Base-by-base conservation (phyloP, 2,888 invertebrate species). In the Metalampra italica region DNA sequence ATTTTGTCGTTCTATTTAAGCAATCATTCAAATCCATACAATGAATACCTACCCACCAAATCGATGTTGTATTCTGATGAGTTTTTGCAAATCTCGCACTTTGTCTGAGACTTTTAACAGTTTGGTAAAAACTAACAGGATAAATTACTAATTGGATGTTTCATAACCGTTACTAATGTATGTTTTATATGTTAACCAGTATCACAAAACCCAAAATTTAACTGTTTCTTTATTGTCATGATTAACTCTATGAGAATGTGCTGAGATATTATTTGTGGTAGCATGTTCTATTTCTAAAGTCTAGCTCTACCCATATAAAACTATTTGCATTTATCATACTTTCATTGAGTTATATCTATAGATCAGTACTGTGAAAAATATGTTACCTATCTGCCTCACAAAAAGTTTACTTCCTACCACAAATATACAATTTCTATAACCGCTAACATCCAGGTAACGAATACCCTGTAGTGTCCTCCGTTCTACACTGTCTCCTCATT, bases 221-320 rank as follows among this genome's bases (percentile, higher is more conserved):
- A 40, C 62, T 56, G 59, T 70, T 62, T 54, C 62, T 45, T 51
- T 50, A 47, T 40, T 72, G 71, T 71, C 59, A 75, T 81, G 73
- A 76, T 76, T 75, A 75, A 70, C 64, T 75, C 39, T 48, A 68
- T 76, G 76, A 73, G 75, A 80, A 78, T 81, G 78, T 72, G 72
- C 75, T 75, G 53, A 71, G 63, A 72, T 59, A 71, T 22, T 78
- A 71, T 71, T 71, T 77, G 72, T 80, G 77, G 71, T 79, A 66
- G 82, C 82, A 82, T 82, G 82, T 66, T 62, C 42, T 69, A 54
- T 57, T 50, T 54, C 50, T 51, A 50, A 29, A 12, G 4, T 29
- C 12, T 42, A 1, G 12, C 8, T 3, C 22, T 22, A 22, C 22
- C 22, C 22, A 5, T 15, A 1, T 15, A 3, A 8, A 7, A 42